A percentile compares a stretch with the other conserved stretches of the same genome.
These are phyloP conservation scores for Chloebia gouldiae DNA, from an alignment of 2,113 vertebrate genomes.

Conservation along the genomic window DNA sequence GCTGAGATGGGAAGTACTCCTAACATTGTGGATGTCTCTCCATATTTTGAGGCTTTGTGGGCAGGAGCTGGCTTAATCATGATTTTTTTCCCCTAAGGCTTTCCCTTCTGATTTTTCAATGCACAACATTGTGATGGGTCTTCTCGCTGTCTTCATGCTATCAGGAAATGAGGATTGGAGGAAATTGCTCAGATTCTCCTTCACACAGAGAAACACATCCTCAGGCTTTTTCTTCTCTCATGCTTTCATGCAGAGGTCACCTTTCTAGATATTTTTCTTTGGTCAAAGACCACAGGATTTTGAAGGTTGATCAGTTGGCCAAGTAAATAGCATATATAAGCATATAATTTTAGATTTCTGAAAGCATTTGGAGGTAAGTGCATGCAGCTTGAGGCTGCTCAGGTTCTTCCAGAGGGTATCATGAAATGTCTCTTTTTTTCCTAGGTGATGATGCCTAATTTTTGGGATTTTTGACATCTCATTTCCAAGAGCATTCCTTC, in stretches of 20 bases:
- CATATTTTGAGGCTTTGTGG: slow-evolving; percentile 77
- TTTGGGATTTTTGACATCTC: slow-evolving; percentile 56
- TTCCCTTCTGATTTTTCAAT: slow-evolving; percentile 68
- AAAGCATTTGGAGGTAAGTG: slow-evolving; percentile 64
- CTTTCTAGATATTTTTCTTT: slow-evolving; percentile 60
- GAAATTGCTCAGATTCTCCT: slow-evolving; percentile 74
- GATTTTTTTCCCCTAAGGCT: slow-evolving; percentile 57
- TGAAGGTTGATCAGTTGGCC: slow-evolving; percentile 59
- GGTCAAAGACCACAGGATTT: slow-evolving; percentile 70
- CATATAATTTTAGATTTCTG: slow-evolving; percentile 32
- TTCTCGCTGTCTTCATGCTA: slow-evolving; percentile 71
- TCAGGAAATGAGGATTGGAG: slow-evolving; percentile 74
- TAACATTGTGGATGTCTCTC: slow-evolving; percentile 75
- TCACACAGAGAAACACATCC: slow-evolving; percentile 68
- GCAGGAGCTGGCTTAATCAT: slow-evolving; percentile 71
- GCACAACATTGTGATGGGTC: slow-evolving; percentile 71
- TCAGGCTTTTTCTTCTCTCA: slow-evolving; percentile 65
- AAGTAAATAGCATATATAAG: not conserved
- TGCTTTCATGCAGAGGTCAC: slow-evolving; percentile 70
- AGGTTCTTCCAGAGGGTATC: slow-evolving; percentile 65
- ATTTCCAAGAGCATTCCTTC: slow-evolving; percentile 54
- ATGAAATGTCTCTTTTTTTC: slow-evolving; percentile 64
- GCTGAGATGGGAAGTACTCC: slow-evolving; percentile 81
- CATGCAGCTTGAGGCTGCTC: slow-evolving; percentile 51
- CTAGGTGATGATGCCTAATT: slow-evolving; percentile 53